phyloP scores from a whole-genome alignment of 1,140 invertebrate genomes.

The Cydia amplana region DNA sequence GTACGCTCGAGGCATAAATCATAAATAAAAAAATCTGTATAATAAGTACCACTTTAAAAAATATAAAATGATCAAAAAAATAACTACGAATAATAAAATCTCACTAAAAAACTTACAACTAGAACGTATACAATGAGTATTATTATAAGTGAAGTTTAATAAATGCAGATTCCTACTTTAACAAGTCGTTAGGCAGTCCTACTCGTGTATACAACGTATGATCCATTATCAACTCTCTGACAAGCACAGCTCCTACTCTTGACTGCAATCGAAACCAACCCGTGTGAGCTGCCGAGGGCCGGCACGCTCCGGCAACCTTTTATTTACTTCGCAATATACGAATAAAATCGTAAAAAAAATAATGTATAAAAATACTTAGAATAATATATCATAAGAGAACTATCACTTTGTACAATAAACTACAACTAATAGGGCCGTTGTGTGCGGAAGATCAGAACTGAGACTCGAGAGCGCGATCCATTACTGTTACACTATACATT shows the following conservation, averaged over 20 bases:
- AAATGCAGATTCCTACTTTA: conserved; percentile 71
- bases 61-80: conserved; percentile 52
- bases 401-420: conserved; percentile 77
- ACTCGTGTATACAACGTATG: conserved; percentile 69
- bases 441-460: conserved; percentile 59
- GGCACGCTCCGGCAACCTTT: conserved; percentile 57
- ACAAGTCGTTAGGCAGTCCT: conserved; percentile 61
- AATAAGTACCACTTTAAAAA: conserved; percentile 63
- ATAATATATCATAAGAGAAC: conserved; percentile 70
- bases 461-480: conserved; percentile 36
- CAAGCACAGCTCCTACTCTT: conserved; percentile 56
- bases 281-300: conserved; percentile 40
- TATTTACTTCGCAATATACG: conserved; percentile 67
- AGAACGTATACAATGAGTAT: conserved; percentile 78
- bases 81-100: conserved; percentile 61
- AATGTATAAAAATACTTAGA: conserved; percentile 78
- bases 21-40: conserved; percentile 51
- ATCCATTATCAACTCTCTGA: conserved; percentile 51
- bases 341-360: conserved; percentile 77
- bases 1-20: conserved; percentile 58
- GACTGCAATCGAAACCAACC: conserved; percentile 65
- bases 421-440: conserved; percentile 61
- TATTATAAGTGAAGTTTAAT: conserved; percentile 69
- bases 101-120: conserved; percentile 72
- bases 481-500: conserved; percentile 21